phyloP scores from a whole-genome alignment of 37 sponge, comb jelly and placozoan genomes.

The Theonella swinhoei region DNA sequence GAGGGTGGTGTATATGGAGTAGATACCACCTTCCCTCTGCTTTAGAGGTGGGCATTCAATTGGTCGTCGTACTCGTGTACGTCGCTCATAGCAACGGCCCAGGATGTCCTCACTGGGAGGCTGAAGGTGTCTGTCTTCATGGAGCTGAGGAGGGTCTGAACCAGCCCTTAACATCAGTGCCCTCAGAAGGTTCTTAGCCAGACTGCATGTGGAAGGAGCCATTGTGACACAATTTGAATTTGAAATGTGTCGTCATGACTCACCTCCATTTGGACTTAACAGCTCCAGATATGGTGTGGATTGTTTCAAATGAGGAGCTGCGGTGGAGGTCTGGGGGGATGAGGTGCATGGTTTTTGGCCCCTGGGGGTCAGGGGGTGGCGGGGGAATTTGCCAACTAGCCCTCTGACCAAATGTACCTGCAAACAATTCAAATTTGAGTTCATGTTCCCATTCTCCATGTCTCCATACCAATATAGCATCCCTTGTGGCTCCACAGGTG shows the following conservation, averaged over 20 bases:
- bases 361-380: conserved; percentile 23
- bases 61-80: conserved; percentile 68
- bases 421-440: neutral
- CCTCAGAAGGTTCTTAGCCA: conserved; percentile 44
- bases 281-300: conserved; percentile 69
- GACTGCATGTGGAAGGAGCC: conserved; percentile 2
- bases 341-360: conserved; percentile 19
- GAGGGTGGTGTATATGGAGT: neutral
- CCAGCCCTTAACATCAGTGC: neutral
- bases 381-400: conserved; percentile 42
- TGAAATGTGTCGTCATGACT: neutral
- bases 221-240: neutral
- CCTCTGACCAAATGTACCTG: conserved; percentile 89
- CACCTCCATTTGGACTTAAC: conserved; percentile 75
- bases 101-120: conserved; percentile 33
- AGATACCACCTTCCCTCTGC: neutral
- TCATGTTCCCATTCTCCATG: neutral
- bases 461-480: conserved; percentile 71
- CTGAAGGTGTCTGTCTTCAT: neutral
- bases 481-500: conserved; percentile 78
- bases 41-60: conserved; percentile 2
- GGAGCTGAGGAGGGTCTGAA: neutral
- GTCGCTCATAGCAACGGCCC: conserved; percentile 69
- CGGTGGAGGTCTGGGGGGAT: conserved; percentile 59
- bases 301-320: conserved; percentile 57